These are phyloP conservation scores for Apamea anceps DNA, from an alignment of 2,888 invertebrate species.

Conservation along the genomic window DNA sequence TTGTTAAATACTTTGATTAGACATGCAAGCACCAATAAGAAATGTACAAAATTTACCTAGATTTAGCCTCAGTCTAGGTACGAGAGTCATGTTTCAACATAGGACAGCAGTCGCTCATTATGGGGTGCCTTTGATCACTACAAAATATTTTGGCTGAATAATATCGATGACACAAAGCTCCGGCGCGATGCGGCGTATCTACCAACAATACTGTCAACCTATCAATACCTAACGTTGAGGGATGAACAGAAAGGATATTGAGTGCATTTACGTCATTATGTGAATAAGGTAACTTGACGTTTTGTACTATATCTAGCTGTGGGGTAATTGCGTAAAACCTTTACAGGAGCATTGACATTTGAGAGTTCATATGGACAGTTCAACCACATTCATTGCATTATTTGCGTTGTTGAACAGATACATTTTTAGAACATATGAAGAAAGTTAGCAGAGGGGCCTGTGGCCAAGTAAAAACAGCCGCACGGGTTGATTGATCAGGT, in stretches of 20 bases:
- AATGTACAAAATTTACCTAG: not conserved
- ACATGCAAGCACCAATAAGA: not conserved
- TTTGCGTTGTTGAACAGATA: too few species aligned
- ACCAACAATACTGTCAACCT: not conserved
- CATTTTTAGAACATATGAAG: too few species aligned
- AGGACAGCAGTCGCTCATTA: constrained; percentile 27
- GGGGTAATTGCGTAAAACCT: too few species aligned
- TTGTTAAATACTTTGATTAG: not conserved
- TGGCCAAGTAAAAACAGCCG: too few species aligned
- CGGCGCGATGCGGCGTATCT: not conserved
- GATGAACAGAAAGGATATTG: not conserved
- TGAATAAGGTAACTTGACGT: too few species aligned
- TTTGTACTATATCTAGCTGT: not conserved
- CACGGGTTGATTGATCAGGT: too few species aligned
- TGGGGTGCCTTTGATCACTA: constrained; percentile 23
- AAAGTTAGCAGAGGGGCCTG: too few species aligned
- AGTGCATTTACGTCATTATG: not conserved
- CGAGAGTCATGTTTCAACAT: not conserved
- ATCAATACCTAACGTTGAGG: not conserved
- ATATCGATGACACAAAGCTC: constrained; percentile 45
- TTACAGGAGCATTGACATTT: too few species aligned
- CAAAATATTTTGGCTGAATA: constrained; percentile 37
- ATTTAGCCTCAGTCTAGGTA: not conserved
- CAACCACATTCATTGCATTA: too few species aligned
- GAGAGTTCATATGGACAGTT: too few species aligned